phyloP scores from a whole-genome alignment of 2,888 invertebrate species.

The Amorpha juglandis region DNA sequence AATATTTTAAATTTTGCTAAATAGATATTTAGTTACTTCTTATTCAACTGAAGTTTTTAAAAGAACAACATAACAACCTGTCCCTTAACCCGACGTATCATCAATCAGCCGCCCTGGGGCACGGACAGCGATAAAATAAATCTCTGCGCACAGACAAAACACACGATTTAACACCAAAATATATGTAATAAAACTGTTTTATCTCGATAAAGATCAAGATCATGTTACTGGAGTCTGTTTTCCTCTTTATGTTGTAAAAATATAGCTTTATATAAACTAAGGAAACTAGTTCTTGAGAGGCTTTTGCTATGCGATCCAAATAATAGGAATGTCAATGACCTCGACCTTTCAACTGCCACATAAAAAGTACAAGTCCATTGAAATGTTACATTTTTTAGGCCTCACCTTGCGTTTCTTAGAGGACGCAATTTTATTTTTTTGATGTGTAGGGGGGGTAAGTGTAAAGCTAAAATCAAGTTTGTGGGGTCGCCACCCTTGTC shows the following conservation, averaged over 20 bases:
- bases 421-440: too few species aligned
- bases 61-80: background rate
- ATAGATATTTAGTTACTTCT: too few species aligned
- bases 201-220: constrained; percentile 29
- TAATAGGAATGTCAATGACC: too few species aligned
- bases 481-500: too few species aligned
- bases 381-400: too few species aligned
- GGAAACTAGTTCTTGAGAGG: constrained; percentile 11
- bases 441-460: too few species aligned
- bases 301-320: background rate
- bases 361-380: too few species aligned
- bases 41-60: background rate
- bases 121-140: constrained; percentile 31
- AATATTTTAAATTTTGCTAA: too few species aligned
- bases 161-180: constrained; percentile 35
- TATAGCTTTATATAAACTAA: background rate
- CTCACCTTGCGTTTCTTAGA: too few species aligned
- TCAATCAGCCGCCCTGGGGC: constrained; percentile 29
- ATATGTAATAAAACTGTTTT: constrained; percentile 35
- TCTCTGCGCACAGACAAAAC: constrained; percentile 33
- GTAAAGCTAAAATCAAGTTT: too few species aligned
- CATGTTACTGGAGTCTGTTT: constrained; percentile 20
- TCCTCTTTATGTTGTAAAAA: constrained; percentile 6
- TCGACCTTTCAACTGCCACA: too few species aligned
- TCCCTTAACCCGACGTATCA: constrained; percentile 23